These are phyloP conservation scores for Xenus cinereus DNA, from an alignment of 2,113 vertebrate genomes.

Conservation along the genomic window DNA sequence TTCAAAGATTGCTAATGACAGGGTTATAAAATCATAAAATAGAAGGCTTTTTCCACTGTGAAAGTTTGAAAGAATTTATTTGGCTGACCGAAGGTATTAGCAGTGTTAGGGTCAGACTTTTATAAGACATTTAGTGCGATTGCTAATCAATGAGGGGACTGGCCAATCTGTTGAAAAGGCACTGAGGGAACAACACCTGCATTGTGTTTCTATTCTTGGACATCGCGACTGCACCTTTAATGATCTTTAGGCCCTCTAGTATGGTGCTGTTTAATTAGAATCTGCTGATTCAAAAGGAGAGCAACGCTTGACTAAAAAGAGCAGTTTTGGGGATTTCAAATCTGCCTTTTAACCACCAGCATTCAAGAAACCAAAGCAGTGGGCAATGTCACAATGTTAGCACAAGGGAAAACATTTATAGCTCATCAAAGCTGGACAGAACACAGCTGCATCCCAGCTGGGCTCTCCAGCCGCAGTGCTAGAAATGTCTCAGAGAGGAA, in stretches of 20 bases:
- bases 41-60: constrained; percentile 29
- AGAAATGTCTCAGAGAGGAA: neutral
- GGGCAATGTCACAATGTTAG: neutral
- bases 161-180: neutral
- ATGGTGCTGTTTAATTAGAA: constrained; percentile 44
- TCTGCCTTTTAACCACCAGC: neutral
- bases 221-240: neutral
- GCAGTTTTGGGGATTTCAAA: neutral
- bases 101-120: constrained; percentile 34
- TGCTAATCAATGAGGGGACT: neutral
- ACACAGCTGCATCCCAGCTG: constrained; percentile 45
- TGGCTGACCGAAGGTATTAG: constrained; percentile 33
- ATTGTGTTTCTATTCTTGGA: constrained; percentile 23
- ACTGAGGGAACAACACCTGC: constrained; percentile 12
- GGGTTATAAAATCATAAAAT: constrained; percentile 74
- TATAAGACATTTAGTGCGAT: constrained; percentile 8
- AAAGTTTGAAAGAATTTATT: constrained; percentile 60
- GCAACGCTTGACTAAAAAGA: neutral
- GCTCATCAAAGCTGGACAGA: neutral
- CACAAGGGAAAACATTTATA: neutral
- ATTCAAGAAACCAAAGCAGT: neutral
- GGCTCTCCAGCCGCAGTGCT: neutral
- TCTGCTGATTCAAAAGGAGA: neutral
- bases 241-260: neutral
- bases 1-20: constrained; percentile 69